Base-by-base conservation (phyloP, 2,888 invertebrate genomes). In the Subacronicta megacephala region DNA sequence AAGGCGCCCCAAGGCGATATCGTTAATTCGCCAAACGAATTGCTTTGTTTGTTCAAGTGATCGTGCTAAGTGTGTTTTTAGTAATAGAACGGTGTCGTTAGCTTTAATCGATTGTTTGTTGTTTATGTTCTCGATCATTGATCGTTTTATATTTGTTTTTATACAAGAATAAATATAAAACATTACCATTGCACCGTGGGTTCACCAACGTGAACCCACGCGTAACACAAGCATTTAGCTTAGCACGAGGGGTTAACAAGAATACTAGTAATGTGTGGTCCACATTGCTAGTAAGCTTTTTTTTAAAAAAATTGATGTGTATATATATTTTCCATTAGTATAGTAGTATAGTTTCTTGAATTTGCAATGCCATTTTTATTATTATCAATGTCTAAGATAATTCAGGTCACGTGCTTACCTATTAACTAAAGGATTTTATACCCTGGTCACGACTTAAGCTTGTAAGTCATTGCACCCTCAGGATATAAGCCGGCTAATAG, bases 401-500 rank as follows among this genome's bases (percentile, higher is more conserved):
- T 68, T 72, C 73, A 50, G 70, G 77, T 81, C 87, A 87, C 85
- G 87, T 84, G 42, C 73, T 51, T 64, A 80, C 74, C 77, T 80
- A 80, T 80, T 80, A 77, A 69, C 63, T 64, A 64, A 71, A 47
- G 60, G 60, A 69, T 63, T 74, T 38, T 50, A 70, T 18, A 74
- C 60, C 53, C 88, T 38, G 70, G 85, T 86, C 88, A 88, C 88
- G 88, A 82, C 54, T 78, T 72, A 50, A 70, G 77, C 79, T 81
- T 82, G 81, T 87, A 87, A 88, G 84, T 88, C 85, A 88, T 85
- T 77, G 84, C 75, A 74, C 81, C 83, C 83, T 73, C 31, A 75
- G 80, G 87, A 82, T 78, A 80, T 82, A 80, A 82, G 79, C 78
- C 75, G 67, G 77, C 82, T 87, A 87, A 88, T 87, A 86, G 82